These are phyloP conservation scores for Dromius quadrimaculatus DNA, from an alignment of 2,888 invertebrate genomes.

Conservation along the genomic window DNA sequence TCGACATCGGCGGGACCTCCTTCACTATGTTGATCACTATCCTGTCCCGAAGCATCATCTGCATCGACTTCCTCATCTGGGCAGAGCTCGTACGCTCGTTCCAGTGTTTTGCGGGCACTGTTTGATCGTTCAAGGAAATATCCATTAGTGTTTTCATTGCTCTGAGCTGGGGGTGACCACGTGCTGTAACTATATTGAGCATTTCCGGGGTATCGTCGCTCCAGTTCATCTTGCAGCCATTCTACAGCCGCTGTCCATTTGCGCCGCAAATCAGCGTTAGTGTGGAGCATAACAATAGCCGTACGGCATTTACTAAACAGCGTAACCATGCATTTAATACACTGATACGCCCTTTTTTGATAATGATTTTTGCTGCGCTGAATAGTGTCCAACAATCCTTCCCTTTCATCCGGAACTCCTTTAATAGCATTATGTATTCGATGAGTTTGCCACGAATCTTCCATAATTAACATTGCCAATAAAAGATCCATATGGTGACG, in stretches of 20 bases:
- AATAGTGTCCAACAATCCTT: conserved; percentile 94
- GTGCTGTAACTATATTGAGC: conserved; percentile 88
- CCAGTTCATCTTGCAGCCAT: conserved; percentile 96
- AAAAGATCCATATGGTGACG: conserved; percentile 92
- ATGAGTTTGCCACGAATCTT: conserved; percentile 97
- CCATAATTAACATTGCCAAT: conserved; percentile 86
- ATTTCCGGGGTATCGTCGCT: conserved; percentile 76
- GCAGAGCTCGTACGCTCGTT: conserved; percentile 81
- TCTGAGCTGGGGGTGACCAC: conserved; percentile 95
- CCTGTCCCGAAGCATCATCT: conserved; percentile 56
- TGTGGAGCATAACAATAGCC: conserved; percentile 83
- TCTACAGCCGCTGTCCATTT: conserved; percentile 92
- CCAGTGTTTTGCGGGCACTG: conserved; percentile 90
- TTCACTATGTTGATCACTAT: conserved; percentile 61
- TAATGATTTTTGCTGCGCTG: conserved; percentile 93
- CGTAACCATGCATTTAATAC: conserved; percentile 94
- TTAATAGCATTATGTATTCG: conserved; percentile 94
- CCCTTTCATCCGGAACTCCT: conserved; percentile 88
- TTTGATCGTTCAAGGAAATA: conserved; percentile 95
- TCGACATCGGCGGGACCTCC: conserved; percentile 55
- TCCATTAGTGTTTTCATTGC: conserved; percentile 95
- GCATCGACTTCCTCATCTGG: conserved; percentile 72
- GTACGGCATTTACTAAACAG: conserved; percentile 88
- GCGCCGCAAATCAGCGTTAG: conserved; percentile 81
- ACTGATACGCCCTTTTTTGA: conserved; percentile 96